Base-by-base conservation (phyloP, 2,888 invertebrate species). In the Drosophila colorata region DNA sequence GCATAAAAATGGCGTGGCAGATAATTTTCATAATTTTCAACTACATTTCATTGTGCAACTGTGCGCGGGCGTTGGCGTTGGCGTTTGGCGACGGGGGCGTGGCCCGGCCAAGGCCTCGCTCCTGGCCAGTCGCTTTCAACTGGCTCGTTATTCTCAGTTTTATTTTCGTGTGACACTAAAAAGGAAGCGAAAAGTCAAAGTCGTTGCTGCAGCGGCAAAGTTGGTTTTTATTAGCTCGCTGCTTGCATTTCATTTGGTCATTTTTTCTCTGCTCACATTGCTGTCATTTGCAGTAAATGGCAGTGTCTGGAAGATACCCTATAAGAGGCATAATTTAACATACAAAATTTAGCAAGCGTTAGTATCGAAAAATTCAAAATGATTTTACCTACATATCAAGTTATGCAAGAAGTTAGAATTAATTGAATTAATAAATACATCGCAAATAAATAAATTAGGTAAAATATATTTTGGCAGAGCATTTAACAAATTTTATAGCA, bases 21-120 rank as follows among this genome's bases (percentile, higher is more conserved):
- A 85, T 88, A 88, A 85, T 85, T 84, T 84, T 84, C 88, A 88
- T 85, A 85, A 85, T 88, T 88, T 85, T 85, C 84, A 88, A 87
- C 87, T 85, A 87, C 87, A 87, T 88, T 88, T 80, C 84, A 83
- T 88, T 84, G 84, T 88, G 78, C 73, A 73, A 80, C 73, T 81
- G 78, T 55, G 75, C 69, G 74, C 56, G 61, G 87, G 87, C 78
- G 80, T 80, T 60, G 81, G 51, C 31, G 67, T 44, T 40, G 23
- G 11, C 61, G 49, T 52, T 65, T 68, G 53, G 60, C 72, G 47
- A 63, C 56, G 70, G 46, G 66, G 78, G 74, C 70, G 75, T 79
- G 74, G 70, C 63, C 66, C 57, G 37, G 33, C 49, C 35, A 8
- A 20, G 38, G 46, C 28, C 28, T 20, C 20, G 20, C 18, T 4